These are phyloP conservation scores for Pteronotus mesoamericanus DNA, from an alignment of 2,797 vertebrate species.

Conservation along the genomic window DNA sequence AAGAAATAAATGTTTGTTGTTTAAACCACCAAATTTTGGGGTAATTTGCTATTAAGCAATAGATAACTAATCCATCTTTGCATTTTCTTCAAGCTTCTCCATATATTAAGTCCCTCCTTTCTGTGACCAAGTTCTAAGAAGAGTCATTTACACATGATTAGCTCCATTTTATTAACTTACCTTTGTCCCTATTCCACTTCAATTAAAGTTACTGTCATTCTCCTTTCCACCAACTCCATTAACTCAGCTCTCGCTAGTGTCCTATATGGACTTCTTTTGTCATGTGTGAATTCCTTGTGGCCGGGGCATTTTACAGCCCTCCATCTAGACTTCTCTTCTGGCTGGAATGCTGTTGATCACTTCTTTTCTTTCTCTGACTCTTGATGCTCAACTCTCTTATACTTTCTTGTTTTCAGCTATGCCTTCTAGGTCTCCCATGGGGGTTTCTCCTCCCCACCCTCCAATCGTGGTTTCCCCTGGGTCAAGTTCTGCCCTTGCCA, in stretches of 20 bases:
- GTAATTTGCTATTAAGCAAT: neutral
- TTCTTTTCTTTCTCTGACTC: neutral
- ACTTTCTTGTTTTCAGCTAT: neutral
- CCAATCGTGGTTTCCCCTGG: neutral
- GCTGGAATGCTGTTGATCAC: neutral
- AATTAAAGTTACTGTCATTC: neutral
- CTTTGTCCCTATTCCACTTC: neutral
- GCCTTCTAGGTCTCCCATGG: neutral
- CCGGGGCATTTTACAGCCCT: neutral
- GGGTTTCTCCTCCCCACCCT: neutral
- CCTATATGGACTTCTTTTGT: neutral
- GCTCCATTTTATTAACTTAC: neutral
- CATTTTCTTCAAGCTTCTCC: neutral
- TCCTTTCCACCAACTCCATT: neutral
- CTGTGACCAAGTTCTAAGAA: neutral
- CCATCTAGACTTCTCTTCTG: neutral
- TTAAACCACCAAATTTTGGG: neutral
- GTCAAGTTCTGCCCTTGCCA: neutral
- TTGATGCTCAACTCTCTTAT: neutral
- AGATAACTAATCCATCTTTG: neutral
- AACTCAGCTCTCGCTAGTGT: neutral
- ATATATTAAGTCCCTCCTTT: neutral
- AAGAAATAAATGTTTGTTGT: neutral
- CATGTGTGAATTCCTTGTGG: neutral
- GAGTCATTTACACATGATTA: neutral